Evolutionary conservation across 2,797 vertebrate species (phyloP), one percentile per base, ranked within the genome.

Genomic region (Phrynocephalus vlangalii): DNA sequence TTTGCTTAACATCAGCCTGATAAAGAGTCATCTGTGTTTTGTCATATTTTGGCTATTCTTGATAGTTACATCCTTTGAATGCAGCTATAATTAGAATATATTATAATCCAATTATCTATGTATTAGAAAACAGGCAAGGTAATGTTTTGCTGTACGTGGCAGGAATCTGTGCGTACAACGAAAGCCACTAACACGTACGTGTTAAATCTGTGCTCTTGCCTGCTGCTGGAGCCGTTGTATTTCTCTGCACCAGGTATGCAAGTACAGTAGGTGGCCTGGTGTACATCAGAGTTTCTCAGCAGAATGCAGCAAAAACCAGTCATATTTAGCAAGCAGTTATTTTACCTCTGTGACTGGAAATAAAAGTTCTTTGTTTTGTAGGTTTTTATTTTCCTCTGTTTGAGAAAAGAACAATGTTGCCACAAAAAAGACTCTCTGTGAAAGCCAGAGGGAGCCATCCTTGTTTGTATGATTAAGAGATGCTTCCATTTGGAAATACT

Each of bases 371-470:
- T 48, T 18, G 1, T 52, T 86, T 73, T 38, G 38, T 22, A 16
- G 72, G 68, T 15, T 66, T 75, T 30, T 60, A 1, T 60, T 88
- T 90, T 71, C 13, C 83, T 83, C 86, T 33, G 26, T 50, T 88
- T 68, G 83, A 15, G 9, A 50, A 67, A 91, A 81, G 8, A 30
- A 60, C 48, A 5, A 72, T 33, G 38, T 44, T 44, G 38, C 38
- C 3, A 44, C 3, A 20, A n/a, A 44, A 63, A 66, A 83, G 10
- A 84, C 84, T 63, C 16, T 20, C 22, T 63, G 7, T 44, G 83
- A 78, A 63, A 88, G 50, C 82, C 13, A 87, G 38, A 30, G 82
- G 44, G 66, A 89, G 11, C 3, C 13, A 30, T 72, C 28, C 66
- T 30, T 77, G 63, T 87, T 79, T 44, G 28, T 71, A n/a, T 80